These are phyloP conservation scores for Sanderia malayensis DNA, from an alignment of 30 jellyfish, hydroid and myxozoan genomes.

Conservation along the genomic window DNA sequence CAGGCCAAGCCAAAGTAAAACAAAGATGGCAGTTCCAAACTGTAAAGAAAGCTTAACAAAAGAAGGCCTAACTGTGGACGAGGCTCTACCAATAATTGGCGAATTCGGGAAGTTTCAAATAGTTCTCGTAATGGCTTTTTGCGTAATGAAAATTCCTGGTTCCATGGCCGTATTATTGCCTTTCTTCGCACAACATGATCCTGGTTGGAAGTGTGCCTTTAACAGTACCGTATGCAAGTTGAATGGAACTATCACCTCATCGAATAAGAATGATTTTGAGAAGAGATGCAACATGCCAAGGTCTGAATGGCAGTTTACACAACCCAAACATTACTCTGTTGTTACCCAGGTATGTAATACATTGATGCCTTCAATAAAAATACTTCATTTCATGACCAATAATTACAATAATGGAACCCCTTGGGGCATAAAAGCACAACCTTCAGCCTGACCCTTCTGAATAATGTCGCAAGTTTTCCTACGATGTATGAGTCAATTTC, in stretches of 20 bases:
- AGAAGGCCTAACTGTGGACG: slow-evolving; percentile 66
- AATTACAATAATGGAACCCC: too few relatives aligned
- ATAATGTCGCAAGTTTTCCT: too few relatives aligned
- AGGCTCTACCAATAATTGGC: slow-evolving; percentile 80
- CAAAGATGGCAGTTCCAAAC: too few relatives aligned
- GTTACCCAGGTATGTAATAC: slow-evolving; percentile 80
- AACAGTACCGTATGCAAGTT: slow-evolving; percentile 84
- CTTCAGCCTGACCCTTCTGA: too few relatives aligned
- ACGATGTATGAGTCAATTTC: too few relatives aligned
- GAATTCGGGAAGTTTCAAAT: slow-evolving; percentile 89
- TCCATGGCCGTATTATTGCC: slow-evolving; percentile 68
- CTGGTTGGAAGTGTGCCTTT: slow-evolving; percentile 86
- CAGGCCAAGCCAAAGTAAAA: too few relatives aligned
- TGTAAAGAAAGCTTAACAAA: too few relatives aligned
- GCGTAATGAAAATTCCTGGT: slow-evolving; percentile 70
- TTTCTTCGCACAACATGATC: slow-evolving; percentile 83
- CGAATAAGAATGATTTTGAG: slow-evolving; percentile 14
- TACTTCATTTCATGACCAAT: too few relatives aligned
- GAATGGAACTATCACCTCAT: slow-evolving; percentile 40
- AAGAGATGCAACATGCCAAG: slow-evolving; percentile 57
- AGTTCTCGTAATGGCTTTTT: slow-evolving; percentile 53
- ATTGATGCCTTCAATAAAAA: too few relatives aligned
- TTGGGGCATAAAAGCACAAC: too few relatives aligned
- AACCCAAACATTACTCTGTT: slow-evolving; percentile 65
- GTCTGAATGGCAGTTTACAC: slow-evolving; percentile 5